These are phyloP conservation scores for Ovis aries DNA, from an alignment of 2,113 vertebrate genomes.

Conservation along the genomic window DNA sequence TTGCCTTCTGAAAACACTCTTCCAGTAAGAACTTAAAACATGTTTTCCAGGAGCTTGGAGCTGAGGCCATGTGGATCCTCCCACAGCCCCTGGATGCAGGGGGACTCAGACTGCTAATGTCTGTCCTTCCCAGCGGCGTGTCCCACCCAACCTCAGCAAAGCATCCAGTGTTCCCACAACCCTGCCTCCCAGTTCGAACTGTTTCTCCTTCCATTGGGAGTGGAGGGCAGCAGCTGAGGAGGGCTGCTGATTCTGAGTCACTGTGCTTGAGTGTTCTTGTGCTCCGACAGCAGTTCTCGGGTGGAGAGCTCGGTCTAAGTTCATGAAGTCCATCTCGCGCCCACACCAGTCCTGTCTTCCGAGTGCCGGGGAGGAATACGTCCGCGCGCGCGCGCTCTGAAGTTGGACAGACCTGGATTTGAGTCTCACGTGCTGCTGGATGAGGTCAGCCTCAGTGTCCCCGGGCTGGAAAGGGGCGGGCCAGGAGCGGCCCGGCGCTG, in stretches of 20 bases:
- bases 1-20: not conserved
- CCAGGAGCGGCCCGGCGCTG: not conserved
- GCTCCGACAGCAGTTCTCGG: fast-evolving
- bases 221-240: too few relatives aligned
- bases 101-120: fast-evolving
- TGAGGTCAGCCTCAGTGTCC: not conserved
- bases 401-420: not conserved
- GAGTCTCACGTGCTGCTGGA: not conserved
- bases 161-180: not conserved
- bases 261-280: not conserved
- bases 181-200: not conserved
- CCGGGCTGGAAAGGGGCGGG: not conserved
- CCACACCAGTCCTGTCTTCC: not conserved
- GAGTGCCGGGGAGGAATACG: not conserved
- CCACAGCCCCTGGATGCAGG: not conserved
- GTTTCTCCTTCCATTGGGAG: not conserved
- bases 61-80: not conserved
- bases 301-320: not conserved
- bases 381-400: not conserved
- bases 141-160: not conserved
- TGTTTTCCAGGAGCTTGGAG: not conserved
- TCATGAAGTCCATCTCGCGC: not conserved
- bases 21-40: not conserved
- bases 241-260: not conserved
- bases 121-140: not conserved